A percentile compares a stretch with the other conserved stretches of the same genome.
Evolutionary conservation across 35 echinoderm and acorn worm genomes (phyloP).

Genomic region (Apostichopus japonicus): DNA sequence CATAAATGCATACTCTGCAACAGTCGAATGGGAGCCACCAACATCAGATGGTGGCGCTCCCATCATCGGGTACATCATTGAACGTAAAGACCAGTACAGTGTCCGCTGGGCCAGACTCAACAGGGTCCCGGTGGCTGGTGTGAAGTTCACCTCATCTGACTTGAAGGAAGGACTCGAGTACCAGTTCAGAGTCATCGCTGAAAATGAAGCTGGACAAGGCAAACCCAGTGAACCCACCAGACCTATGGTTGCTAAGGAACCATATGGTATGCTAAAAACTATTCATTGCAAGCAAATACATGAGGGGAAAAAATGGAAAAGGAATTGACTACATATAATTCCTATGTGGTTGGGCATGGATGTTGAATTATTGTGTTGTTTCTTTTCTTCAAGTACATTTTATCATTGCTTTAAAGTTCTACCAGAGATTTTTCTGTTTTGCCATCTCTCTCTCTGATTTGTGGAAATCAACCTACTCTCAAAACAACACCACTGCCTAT

Average conservation of each 20-base stretch:
- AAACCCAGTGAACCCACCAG: constrained; percentile 75
- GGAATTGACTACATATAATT: no score
- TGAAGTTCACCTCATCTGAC: constrained; percentile 70
- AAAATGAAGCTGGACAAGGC: constrained; percentile 89
- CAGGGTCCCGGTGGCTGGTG: constrained; percentile 60
- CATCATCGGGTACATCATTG: constrained; percentile 81
- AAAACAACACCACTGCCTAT: no score
- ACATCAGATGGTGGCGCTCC: constrained; percentile 80
- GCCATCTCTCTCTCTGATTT: no score
- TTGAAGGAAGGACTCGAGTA: constrained; percentile 83
- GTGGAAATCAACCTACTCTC: no score
- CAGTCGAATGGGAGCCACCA: constrained; percentile 69
- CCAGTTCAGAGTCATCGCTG: constrained; percentile 90
- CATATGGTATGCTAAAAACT: constrained; percentile 70
- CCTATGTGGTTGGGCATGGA: neutral
- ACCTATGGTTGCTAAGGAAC: constrained; percentile 73
- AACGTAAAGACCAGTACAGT: constrained; percentile 82
- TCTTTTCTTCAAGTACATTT: neutral
- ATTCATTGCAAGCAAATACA: no score
- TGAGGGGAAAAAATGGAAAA: no score
- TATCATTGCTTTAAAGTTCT: no score
- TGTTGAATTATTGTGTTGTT: neutral
- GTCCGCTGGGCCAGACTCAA: constrained; percentile 83
- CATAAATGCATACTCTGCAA: constrained; percentile 69
- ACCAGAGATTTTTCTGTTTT: no score